phyloP scores from a whole-genome alignment of 2,113 vertebrate species.

The Agapornis roseicollis region DNA sequence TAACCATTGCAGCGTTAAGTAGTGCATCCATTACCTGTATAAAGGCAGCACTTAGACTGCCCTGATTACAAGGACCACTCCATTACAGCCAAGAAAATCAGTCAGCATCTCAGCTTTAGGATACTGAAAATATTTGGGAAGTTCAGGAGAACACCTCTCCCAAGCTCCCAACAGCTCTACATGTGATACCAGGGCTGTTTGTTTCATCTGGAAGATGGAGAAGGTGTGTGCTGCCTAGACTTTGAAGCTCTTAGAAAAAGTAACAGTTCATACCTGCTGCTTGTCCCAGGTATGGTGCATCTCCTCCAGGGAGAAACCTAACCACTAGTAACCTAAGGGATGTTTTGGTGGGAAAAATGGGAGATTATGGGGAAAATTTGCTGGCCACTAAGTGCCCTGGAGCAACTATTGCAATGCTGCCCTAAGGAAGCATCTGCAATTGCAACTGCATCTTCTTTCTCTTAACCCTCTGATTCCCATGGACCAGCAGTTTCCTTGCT shows the following conservation, averaged over 20 bases:
- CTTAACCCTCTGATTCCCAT: neutral
- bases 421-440: conserved; percentile 6
- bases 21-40: neutral
- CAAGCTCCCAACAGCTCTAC: neutral
- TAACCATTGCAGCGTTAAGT: neutral
- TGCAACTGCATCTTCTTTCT: neutral
- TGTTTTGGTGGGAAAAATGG: neutral
- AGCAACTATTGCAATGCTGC: neutral
- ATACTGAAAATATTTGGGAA: neutral
- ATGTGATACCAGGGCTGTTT: neutral
- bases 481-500: neutral
- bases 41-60: neutral
- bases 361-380: neutral
- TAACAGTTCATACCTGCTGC: neutral
- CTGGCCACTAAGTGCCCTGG: neutral
- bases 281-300: neutral
- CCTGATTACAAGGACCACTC: neutral
- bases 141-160: neutral
- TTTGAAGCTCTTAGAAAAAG: neutral
- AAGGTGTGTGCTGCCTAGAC: neutral
- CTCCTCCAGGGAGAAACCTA: neutral
- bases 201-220: neutral
- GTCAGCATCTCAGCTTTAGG: neutral
- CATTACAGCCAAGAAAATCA: neutral
- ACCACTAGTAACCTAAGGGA: neutral